phyloP scores from a whole-genome alignment of 2,797 vertebrate genomes.

The Spea hammondii region DNA sequence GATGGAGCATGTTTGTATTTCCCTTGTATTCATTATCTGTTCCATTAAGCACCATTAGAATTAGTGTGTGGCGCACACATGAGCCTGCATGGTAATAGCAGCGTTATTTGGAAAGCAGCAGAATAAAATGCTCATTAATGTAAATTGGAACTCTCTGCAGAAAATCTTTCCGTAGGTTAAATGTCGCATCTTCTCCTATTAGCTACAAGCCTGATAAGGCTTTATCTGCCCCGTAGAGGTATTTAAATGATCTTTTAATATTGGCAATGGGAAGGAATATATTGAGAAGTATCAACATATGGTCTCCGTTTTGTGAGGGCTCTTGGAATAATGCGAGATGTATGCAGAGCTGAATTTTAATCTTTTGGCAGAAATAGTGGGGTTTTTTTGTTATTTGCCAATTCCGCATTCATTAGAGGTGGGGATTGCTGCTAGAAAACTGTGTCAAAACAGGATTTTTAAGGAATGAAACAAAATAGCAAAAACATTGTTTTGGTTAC shows the following conservation, averaged over 20 bases:
- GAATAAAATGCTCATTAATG: constrained; percentile 50
- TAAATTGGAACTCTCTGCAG: constrained; percentile 41
- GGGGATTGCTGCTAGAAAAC: background rate
- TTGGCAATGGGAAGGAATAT: background rate
- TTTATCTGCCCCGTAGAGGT: background rate
- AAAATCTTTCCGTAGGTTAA: constrained; percentile 44
- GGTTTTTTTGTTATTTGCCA: background rate
- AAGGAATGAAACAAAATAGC: background rate
- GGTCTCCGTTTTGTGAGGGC: background rate
- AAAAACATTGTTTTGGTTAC: background rate
- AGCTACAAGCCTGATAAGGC: constrained; percentile 25
- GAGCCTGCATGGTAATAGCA: constrained; percentile 14
- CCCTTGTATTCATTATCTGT: constrained; percentile 37
- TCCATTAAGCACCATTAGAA: constrained; percentile 43
- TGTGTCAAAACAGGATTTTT: background rate
- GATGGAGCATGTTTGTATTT: constrained; percentile 7
- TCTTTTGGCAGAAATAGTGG: background rate
- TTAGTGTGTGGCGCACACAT: constrained; percentile 6
- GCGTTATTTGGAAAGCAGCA: constrained; percentile 38
- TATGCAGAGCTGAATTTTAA: background rate
- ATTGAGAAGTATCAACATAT: background rate
- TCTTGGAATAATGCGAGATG: background rate
- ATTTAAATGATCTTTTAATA: constrained; percentile 12
- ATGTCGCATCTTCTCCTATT: constrained; percentile 42
- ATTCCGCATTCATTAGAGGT: background rate